Base-by-base conservation (phyloP, 2,797 vertebrate genomes). In the Melanotaenia pygmaea region DNA sequence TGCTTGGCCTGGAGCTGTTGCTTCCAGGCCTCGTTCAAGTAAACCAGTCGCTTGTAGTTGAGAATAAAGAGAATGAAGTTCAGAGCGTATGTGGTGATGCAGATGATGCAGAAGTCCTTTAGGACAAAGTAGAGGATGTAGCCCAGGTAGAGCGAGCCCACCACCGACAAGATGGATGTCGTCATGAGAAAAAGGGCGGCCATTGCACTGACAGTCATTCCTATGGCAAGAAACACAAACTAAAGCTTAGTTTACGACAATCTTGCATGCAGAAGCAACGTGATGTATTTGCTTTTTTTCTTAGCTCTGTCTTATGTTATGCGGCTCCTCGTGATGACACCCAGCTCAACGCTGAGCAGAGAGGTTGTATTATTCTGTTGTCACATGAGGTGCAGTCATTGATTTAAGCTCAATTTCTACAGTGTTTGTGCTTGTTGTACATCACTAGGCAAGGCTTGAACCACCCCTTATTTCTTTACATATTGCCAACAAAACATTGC, bases 1-100 rank as follows among this genome's bases (percentile, higher is more conserved):
- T 96, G 94, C 92, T 99, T 99, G 84, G 93, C 95, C 90, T 95
- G 96, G 83, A 99, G 96, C 85, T 98, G 96, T 93, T 94, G 95
- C 94, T 99, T 99, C 98, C 98, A 99, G 89, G 98, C 97, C 88
- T 98, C 98, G 2, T 99, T 99, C 96, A 99, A 98, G 96, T 99
- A 99, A 96, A 99, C 98, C 93, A 99, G 95, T 96, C 98, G 97
- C 96, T 98, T 99, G 95, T 99, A 99, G 95, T 99, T 99, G 96
- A 99, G 94, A 88, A 96, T 96, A 90, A 98, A 96, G 90, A 99
- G 97, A 93, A 98, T 95, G 95, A 99, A 96, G 97, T 98, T 99
- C 96, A 99, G 97, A 92, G 94, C 93, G 1, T 99, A 99, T 57
- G 96, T 99, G 95, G 95, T 89, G 89, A 99, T 81, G 87, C 96